phyloP scores from a whole-genome alignment of 2,113 vertebrate genomes.

The Anhinga anhinga region DNA sequence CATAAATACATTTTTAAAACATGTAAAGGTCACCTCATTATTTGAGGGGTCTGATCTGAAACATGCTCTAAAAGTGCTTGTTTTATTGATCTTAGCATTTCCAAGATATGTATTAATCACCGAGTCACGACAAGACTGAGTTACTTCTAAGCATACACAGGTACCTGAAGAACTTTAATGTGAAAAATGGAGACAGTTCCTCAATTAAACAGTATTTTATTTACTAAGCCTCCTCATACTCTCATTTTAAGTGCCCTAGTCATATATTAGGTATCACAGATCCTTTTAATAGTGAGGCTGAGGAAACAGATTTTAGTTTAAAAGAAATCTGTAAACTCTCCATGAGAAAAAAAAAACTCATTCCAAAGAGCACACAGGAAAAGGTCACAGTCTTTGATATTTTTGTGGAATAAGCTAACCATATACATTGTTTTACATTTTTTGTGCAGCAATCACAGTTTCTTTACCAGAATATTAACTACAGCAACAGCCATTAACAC shows the following conservation, averaged over 20 bases:
- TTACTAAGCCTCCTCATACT: background rate
- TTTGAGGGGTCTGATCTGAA: background rate
- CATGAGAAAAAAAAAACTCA: background rate
- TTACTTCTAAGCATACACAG: background rate
- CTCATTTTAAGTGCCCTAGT: background rate
- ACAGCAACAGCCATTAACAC: background rate
- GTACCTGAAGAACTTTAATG: background rate
- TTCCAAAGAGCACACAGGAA: background rate
- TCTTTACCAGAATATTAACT: background rate
- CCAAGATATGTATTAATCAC: background rate
- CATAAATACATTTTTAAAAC: background rate
- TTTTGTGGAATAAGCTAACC: background rate
- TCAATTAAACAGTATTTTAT: background rate
- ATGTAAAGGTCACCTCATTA: background rate
- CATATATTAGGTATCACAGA: background rate
- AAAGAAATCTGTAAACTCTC: background rate
- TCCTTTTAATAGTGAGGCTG: background rate
- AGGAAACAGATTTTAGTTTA: background rate
- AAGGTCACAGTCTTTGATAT: background rate
- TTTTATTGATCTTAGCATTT: conserved; percentile 16
- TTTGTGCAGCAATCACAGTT: background rate
- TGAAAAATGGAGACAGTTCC: background rate
- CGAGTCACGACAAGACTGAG: background rate
- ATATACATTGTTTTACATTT: background rate
- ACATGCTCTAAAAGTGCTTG: background rate